Evolutionary conservation across 2,113 vertebrate genomes (phyloP).

Genomic region (Cryptotis parvus): DNA sequence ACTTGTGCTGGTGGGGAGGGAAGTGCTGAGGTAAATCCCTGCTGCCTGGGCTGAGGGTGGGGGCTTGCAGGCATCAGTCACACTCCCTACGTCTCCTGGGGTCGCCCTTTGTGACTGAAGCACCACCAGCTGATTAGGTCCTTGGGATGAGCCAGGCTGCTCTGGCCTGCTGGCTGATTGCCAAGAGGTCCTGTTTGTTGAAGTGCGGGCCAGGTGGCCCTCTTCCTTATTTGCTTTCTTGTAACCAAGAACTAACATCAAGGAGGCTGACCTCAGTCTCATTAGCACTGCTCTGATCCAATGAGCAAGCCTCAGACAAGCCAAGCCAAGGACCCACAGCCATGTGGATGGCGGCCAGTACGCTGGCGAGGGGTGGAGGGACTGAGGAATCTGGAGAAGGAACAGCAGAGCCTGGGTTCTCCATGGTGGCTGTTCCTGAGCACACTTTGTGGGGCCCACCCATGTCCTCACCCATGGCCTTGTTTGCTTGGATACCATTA

Average conservation of each 20-base stretch:
- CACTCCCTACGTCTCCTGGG: neutral
- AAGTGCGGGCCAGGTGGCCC: neutral
- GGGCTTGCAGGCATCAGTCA: neutral
- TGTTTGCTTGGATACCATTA: neutral
- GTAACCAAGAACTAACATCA: neutral
- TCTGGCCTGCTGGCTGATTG: fast-evolving
- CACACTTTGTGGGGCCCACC: neutral
- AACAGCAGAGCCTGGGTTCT: fast-evolving
- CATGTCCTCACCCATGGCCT: neutral
- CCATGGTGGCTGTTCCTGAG: neutral
- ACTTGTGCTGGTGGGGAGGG: neutral
- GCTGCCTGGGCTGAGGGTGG: neutral
- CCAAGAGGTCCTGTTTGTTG: neutral
- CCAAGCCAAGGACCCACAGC: neutral
- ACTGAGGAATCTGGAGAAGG: neutral
- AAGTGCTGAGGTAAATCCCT: neutral
- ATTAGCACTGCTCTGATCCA: neutral
- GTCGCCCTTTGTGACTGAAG: neutral
- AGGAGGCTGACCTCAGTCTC: neutral
- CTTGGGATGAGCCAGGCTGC: neutral
- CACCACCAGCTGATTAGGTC: neutral
- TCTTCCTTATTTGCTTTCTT: neutral
- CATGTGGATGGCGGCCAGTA: neutral
- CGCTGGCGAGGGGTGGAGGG: neutral
- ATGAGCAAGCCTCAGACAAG: neutral